Evolutionary conservation across 2,888 invertebrate genomes (phyloP).

Genomic region (Crocallis elinguaria): DNA sequence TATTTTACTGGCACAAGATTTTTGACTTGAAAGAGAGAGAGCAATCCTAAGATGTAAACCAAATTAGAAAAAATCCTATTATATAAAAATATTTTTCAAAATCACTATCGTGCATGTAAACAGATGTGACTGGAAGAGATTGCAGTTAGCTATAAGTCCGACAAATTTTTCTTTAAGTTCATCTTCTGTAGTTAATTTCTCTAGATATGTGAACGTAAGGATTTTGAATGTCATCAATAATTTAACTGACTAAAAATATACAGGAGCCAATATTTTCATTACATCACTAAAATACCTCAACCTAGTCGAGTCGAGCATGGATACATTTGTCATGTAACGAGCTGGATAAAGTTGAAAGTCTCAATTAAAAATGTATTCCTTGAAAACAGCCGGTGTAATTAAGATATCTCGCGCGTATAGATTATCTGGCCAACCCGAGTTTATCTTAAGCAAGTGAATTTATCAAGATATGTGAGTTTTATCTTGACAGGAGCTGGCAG

Average conservation of each 20-base stretch:
- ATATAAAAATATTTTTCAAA: too few species aligned
- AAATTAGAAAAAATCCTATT: too few species aligned
- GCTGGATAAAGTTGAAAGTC: conserved; percentile 48
- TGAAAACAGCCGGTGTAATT: conserved; percentile 55
- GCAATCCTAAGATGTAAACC: too few species aligned
- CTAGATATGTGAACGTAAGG: too few species aligned
- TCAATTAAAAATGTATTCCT: conserved; percentile 68
- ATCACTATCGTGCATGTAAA: too few species aligned
- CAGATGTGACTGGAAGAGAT: too few species aligned
- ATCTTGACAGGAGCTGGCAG: conserved; percentile 53
- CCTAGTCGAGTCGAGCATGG: conserved; percentile 20
- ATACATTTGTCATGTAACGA: conserved; percentile 59
- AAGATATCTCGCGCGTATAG: conserved; percentile 65
- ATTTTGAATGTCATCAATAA: too few species aligned
- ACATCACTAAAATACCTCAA: conserved; percentile 18
- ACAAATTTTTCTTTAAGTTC: too few species aligned
- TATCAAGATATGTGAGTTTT: conserved; percentile 44
- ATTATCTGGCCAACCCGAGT: conserved; percentile 50
- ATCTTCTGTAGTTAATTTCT: too few species aligned
- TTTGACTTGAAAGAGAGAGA: not conserved
- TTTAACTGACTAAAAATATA: not conserved
- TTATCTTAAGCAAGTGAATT: conserved; percentile 42
- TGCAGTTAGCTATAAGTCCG: too few species aligned
- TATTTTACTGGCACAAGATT: not conserved
- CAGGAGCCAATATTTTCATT: not conserved